Evolutionary conservation across 1,140 invertebrate genomes (phyloP).

Genomic region (Lucilia cuprina): DNA sequence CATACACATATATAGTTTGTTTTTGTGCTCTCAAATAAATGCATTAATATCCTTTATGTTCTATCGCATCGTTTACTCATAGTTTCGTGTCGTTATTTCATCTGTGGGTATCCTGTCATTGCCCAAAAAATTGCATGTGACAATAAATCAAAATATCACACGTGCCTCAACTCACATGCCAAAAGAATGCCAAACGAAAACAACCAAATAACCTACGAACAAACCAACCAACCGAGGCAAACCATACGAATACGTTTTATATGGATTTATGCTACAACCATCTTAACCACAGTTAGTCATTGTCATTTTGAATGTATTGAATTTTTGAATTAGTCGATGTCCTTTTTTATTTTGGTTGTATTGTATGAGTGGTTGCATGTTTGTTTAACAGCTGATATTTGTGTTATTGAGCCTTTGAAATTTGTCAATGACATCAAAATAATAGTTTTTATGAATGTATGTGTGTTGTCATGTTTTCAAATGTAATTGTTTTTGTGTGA

Average conservation of each 20-base stretch:
- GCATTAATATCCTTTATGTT: constrained; percentile 20
- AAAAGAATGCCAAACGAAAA: constrained; percentile 22
- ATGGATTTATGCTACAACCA: background rate
- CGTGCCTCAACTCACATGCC: constrained; percentile 23
- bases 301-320: constrained; percentile 25
- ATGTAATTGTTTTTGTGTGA: background rate
- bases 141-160: constrained; percentile 33
- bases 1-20: background rate
- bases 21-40: background rate
- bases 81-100: constrained; percentile 5
- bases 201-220: background rate
- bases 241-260: background rate
- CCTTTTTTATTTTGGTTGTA: background rate
- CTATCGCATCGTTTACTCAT: background rate
- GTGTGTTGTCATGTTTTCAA: background rate
- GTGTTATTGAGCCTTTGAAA: constrained; percentile 20
- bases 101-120: constrained; percentile 21
- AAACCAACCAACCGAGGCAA: background rate
- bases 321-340: background rate
- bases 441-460: background rate
- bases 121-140: constrained; percentile 33
- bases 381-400: background rate
- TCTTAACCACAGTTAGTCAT: constrained; percentile 21
- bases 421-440: constrained; percentile 34
- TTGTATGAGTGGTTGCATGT: background rate